Evolutionary conservation across 2,888 invertebrate genomes (phyloP).

Genomic region (Drosophila setosimentum): DNA sequence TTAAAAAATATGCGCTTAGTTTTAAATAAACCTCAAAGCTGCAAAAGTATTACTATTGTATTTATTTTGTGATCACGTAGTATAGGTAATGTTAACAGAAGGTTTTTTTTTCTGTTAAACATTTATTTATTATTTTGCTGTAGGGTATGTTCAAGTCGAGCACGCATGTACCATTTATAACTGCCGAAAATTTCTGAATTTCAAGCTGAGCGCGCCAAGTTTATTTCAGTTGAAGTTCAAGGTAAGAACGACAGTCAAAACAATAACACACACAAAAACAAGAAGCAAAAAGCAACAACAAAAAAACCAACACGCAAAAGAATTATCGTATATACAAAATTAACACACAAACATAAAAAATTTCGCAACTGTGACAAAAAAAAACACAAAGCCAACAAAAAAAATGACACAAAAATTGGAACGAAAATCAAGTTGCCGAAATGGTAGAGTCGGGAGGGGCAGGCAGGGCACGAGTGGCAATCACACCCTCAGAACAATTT

Average conservation of each 20-base stretch:
- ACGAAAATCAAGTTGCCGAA: constrained; percentile 24
- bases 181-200: constrained; percentile 33
- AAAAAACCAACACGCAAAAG: constrained; percentile 52
- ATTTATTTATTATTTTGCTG: too few species aligned
- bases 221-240: constrained; percentile 80
- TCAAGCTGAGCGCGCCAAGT: constrained; percentile 63
- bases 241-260: constrained; percentile 63
- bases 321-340: constrained; percentile 65
- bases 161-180: not conserved
- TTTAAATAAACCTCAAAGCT: not conserved
- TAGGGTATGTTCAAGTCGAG: constrained; percentile 36
- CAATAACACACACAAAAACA: constrained; percentile 37
- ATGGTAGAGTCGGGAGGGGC: not conserved
- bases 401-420: constrained; percentile 29
- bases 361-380: constrained; percentile 63
- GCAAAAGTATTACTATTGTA: not conserved
- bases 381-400: constrained; percentile 27
- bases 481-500: constrained; percentile 42
- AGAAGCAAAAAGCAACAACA: constrained; percentile 5
- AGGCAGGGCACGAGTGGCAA: constrained; percentile 10
- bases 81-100: fast-evolving
- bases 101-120: not conserved
- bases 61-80: not conserved
- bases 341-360: constrained; percentile 56
- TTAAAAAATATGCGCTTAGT: not conserved